phyloP scores from a whole-genome alignment of 2,888 invertebrate species.

The Caenorhabditis sp. region DNA sequence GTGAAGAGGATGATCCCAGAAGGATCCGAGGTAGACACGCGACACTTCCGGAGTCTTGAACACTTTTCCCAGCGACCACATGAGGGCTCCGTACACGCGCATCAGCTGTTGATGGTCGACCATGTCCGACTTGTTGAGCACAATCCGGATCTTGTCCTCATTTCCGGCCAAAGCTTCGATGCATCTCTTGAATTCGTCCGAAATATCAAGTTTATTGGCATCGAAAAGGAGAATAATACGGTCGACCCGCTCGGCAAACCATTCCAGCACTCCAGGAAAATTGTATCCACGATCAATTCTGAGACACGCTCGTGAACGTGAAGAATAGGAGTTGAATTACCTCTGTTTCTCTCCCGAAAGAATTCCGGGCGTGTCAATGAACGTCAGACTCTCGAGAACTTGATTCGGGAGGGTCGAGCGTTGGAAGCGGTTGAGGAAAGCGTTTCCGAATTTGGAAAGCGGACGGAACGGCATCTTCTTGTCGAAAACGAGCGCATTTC shows the following conservation, averaged over 20 bases:
- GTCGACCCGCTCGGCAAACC: conserved; percentile 99
- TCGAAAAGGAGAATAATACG: conserved; percentile 96
- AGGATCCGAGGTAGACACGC: conserved; percentile 97
- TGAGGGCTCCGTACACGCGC: conserved; percentile 94
- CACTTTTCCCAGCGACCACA: conserved; percentile 99
- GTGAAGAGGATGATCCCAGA: conserved; percentile 96
- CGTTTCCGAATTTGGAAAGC: conserved; percentile 88
- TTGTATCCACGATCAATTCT: conserved; percentile 89
- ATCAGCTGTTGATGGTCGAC: conserved; percentile 98
- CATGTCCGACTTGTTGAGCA: conserved; percentile 98
- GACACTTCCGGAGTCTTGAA: conserved; percentile 99
- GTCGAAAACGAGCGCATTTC: conserved; percentile 97
- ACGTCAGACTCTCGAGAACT: conserved; percentile 94
- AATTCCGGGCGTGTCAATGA: conserved; percentile 93
- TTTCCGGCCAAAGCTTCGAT: conserved; percentile 91
- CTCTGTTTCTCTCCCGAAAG: conserved; percentile 78
- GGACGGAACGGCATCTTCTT: conserved; percentile 96
- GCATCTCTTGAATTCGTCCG: conserved; percentile 95
- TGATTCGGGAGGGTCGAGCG: conserved; percentile 92
- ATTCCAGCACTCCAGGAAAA: conserved; percentile 96
- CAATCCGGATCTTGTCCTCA: conserved; percentile 97
- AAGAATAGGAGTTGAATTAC: no score
- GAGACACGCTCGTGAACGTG: no score
- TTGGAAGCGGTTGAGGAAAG: conserved; percentile 96
- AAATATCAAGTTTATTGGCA: conserved; percentile 98